Evolutionary conservation across 1,140 invertebrate genomes (phyloP).

Genomic region (Listronotus oregonensis): DNA sequence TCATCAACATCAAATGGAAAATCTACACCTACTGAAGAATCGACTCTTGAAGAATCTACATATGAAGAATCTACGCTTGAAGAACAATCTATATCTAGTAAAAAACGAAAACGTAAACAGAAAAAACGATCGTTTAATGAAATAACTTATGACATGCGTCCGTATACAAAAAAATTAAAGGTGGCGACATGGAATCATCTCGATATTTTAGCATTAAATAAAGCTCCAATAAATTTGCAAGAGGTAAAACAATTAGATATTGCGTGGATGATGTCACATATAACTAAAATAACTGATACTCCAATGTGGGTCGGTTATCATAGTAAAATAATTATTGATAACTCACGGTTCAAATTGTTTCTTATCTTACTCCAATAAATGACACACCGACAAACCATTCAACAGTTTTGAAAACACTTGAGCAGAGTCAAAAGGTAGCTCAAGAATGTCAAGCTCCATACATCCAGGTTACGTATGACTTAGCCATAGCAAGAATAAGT

Average conservation of each 20-base stretch:
- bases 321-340: too few species aligned
- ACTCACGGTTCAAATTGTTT: slow-evolving; percentile 30
- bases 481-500: slow-evolving; percentile 56
- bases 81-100: neutral
- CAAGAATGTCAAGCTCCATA: slow-evolving; percentile 45
- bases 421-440: slow-evolving; percentile 41
- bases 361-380: slow-evolving; percentile 50
- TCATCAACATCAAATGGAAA: too few species aligned
- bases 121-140: slow-evolving; percentile 12
- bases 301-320: too few species aligned
- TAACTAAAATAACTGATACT: too few species aligned
- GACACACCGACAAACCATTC: slow-evolving; percentile 45
- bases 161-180: slow-evolving; percentile 28
- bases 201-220: slow-evolving; percentile 17
- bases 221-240: slow-evolving; percentile 1
- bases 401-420: slow-evolving; percentile 52
- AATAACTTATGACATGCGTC: slow-evolving; percentile 13
- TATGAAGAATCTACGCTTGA: too few species aligned
- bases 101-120: slow-evolving; percentile 12
- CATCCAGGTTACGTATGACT: slow-evolving; percentile 47
- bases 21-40: too few species aligned
- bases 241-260: too few species aligned
- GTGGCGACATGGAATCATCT: slow-evolving; percentile 31
- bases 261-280: too few species aligned
- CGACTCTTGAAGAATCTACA: slow-evolving; percentile 19